These are phyloP conservation scores for Chrysotoxum bicinctum DNA, from an alignment of 2,888 invertebrate species.

Conservation along the genomic window DNA sequence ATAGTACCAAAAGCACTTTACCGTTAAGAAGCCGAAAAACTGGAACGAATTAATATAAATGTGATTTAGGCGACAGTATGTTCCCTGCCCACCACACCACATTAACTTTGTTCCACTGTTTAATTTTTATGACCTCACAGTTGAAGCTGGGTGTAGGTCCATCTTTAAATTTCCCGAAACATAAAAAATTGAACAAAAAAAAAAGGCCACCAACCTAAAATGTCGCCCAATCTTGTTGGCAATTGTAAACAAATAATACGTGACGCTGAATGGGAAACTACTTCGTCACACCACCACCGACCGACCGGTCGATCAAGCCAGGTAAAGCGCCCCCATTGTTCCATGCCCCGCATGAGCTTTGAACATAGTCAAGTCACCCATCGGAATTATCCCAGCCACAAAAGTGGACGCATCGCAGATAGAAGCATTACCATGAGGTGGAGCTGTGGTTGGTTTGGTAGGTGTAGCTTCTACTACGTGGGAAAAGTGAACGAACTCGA, in stretches of 20 bases:
- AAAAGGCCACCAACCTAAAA: background rate
- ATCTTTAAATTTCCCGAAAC: background rate
- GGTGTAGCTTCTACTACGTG: conserved; percentile 39
- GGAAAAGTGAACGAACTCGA: conserved; percentile 71
- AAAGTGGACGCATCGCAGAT: conserved; percentile 13
- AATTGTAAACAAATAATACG: conserved; percentile 63
- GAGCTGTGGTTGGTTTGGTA: conserved; percentile 30
- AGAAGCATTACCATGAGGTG: conserved; percentile 39
- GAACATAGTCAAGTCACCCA: background rate
- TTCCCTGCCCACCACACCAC: conserved; percentile 12
- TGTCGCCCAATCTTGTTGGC: conserved; percentile 20
- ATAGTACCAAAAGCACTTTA: background rate
- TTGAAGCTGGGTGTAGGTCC: conserved; percentile 19
- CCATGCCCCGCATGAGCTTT: background rate
- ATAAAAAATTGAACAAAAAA: background rate
- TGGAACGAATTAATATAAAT: conserved; percentile 58
- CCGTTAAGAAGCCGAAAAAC: conserved; percentile 44
- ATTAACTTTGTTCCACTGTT: background rate
- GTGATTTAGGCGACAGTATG: conserved; percentile 44
- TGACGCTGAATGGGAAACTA: conserved; percentile 42
- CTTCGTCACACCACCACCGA: conserved; percentile 1
- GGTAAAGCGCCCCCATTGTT: conserved; percentile 14
- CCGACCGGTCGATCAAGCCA: conserved; percentile 21
- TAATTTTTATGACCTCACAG: conserved; percentile 43
- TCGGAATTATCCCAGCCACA: conserved; percentile 12